Conservation (phyloP, 2,888 invertebrate species). For the Cactoblastis cactorum region DNA sequence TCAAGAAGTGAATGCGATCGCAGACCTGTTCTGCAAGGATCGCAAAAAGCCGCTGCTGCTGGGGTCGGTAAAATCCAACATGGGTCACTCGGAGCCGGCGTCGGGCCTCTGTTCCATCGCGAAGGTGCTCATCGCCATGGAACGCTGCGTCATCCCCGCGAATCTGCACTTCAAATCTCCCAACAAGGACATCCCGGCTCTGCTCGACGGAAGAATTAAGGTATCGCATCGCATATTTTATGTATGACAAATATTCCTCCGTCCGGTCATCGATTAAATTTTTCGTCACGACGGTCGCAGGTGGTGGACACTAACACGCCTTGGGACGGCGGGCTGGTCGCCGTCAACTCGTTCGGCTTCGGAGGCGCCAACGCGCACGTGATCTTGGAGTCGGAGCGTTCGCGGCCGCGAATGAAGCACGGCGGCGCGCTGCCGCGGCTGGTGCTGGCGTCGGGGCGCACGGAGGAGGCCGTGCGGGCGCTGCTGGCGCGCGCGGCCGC, state of each 20-base stretch:
- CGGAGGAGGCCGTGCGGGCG: conserved; percentile 85
- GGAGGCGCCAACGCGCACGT: conserved; percentile 97
- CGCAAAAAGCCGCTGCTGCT: conserved; percentile 89
- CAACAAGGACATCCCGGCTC: conserved; percentile 94
- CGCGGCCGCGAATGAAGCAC: conserved; percentile 75
- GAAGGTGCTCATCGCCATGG: conserved; percentile 94
- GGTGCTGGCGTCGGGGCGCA: conserved; percentile 90
- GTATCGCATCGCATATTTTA: conserved; percentile 38
- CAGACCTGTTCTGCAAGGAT: conserved; percentile 92
- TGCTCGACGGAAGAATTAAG: conserved; percentile 93
- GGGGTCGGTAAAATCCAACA: conserved; percentile 98
- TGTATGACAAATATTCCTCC: background rate
- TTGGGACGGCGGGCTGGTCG: conserved; percentile 95
- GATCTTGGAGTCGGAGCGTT: conserved; percentile 87
- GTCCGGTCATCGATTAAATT: too few species aligned
- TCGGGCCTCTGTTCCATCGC: conserved; percentile 94
- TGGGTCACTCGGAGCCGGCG: conserved; percentile 98
- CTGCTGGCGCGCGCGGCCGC: conserved; percentile 82
- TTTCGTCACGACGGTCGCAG: too few species aligned
- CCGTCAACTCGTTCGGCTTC: conserved; percentile 98
- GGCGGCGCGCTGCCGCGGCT: conserved; percentile 59
- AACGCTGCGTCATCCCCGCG: conserved; percentile 90
- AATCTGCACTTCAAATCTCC: conserved; percentile 94
- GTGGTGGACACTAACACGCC: conserved; percentile 90
- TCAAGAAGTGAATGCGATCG: conserved; percentile 97